Evolutionary conservation across 2,888 invertebrate genomes (phyloP).

Genomic region (Plagiodera versicolora): DNA sequence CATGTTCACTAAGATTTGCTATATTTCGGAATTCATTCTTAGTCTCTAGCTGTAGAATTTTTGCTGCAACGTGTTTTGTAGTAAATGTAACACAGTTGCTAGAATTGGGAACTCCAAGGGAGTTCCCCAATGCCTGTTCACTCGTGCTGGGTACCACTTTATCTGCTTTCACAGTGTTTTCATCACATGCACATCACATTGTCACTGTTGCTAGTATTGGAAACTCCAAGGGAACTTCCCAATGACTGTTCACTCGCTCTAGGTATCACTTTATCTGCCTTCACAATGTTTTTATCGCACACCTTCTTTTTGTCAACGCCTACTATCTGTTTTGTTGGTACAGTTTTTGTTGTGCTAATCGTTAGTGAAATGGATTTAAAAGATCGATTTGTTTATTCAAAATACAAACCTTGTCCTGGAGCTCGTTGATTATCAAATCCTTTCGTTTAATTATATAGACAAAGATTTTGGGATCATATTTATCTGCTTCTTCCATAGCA

Average conservation of each 20-base stretch:
- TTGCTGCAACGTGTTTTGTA: not conserved
- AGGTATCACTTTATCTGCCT: not conserved
- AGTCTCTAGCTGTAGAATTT: not conserved
- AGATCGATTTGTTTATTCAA: not conserved
- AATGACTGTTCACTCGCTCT: not conserved
- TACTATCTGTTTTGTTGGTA: not conserved
- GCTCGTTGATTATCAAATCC: slow-evolving; percentile 1
- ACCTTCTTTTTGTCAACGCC: not conserved
- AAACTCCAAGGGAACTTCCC: too few relatives aligned
- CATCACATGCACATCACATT: too few relatives aligned
- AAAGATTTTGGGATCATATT: not conserved
- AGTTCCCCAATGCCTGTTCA: not conserved
- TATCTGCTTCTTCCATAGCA: not conserved
- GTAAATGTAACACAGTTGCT: not conserved
- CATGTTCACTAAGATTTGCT: not conserved
- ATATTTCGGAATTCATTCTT: not conserved
- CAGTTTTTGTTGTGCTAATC: not conserved
- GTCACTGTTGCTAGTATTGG: too few relatives aligned
- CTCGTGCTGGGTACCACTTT: not conserved
- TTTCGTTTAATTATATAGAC: slow-evolving; percentile 3
- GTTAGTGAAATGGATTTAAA: not conserved
- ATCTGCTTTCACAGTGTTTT: too few relatives aligned
- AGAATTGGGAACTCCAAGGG: not conserved
- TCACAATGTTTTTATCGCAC: not conserved
- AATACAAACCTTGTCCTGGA: not conserved